phyloP scores from a whole-genome alignment of 2,797 vertebrate species.

The Paedocypris micromegethes region DNA sequence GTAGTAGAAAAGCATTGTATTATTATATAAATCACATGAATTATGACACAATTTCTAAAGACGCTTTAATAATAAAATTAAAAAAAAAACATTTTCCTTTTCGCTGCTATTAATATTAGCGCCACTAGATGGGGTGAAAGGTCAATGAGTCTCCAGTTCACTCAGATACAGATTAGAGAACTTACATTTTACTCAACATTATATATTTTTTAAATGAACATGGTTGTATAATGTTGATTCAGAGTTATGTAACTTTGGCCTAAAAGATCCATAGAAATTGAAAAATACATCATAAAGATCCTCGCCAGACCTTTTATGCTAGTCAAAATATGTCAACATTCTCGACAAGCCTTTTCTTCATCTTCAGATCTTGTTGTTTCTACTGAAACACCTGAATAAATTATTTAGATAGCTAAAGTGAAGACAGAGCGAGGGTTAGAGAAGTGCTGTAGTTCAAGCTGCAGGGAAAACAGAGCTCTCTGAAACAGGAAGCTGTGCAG shows the following conservation, averaged over 20 bases:
- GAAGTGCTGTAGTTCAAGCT: neutral
- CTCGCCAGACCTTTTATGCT: neutral
- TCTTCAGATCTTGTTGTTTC: constrained; percentile 33
- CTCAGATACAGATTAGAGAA: neutral
- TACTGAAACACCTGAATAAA: constrained; percentile 56
- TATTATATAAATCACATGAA: neutral
- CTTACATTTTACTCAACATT: too few relatives aligned
- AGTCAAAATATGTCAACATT: constrained; percentile 17
- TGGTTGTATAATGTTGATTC: too few relatives aligned
- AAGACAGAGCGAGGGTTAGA: constrained; percentile 20
- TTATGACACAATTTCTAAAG: neutral
- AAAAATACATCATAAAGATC: constrained; percentile 1
- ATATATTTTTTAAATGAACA: neutral
- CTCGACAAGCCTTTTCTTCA: constrained; percentile 27
- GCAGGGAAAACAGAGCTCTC: neutral
- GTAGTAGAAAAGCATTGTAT: constrained; percentile 47
- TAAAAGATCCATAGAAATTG: too few relatives aligned
- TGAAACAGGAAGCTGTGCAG: neutral
- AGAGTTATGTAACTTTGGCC: too few relatives aligned
- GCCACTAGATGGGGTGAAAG: constrained; percentile 72
- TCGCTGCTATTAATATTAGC: constrained; percentile 37
- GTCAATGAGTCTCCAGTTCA: constrained; percentile 46
- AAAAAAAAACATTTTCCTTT: neutral
- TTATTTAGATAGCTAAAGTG: constrained; percentile 65
- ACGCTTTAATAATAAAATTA: too few relatives aligned